phyloP scores from a whole-genome alignment of 2,888 invertebrate genomes.

The Parapristionchus giblindavisi region DNA sequence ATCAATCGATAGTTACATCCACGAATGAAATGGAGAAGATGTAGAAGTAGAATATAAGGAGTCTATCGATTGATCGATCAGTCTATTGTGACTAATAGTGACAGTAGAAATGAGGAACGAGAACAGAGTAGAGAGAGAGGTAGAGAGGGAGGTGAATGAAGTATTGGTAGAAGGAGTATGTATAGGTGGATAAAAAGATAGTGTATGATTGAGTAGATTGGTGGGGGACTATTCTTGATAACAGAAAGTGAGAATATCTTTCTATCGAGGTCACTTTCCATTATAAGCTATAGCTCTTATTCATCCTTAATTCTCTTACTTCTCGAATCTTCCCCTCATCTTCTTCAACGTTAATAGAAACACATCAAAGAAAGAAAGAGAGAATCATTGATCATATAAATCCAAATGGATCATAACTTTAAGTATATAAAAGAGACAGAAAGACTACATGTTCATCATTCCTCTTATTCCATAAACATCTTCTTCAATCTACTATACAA shows the following conservation, averaged over 20 bases:
- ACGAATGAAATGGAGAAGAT: not conserved
- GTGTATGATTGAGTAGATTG: not conserved
- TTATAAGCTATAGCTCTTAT: conserved; percentile 17
- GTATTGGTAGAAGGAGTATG: not conserved
- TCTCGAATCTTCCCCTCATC: conserved; percentile 18
- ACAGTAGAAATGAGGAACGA: not conserved
- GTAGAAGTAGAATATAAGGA: conserved; percentile 7
- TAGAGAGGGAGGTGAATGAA: not conserved
- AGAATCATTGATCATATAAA: not conserved
- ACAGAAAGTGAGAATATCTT: too few relatives aligned
- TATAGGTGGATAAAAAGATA: not conserved
- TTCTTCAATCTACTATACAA: not conserved
- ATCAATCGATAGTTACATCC: too few relatives aligned
- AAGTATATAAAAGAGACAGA: conserved; percentile 27
- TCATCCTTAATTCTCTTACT: conserved; percentile 12
- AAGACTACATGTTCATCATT: conserved; percentile 1
- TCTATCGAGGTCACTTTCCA: too few relatives aligned
- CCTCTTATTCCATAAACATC: conserved; percentile 5
- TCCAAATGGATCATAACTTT: conserved; percentile 9
- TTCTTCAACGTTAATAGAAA: not conserved
- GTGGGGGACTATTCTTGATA: not conserved
- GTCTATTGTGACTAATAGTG: conserved; percentile 3
- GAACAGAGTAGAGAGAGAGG: not conserved
- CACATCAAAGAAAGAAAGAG: conserved; percentile 12
- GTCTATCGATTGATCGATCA: conserved; percentile 18